Base-by-base conservation (phyloP, 2,797 vertebrate species). In the Percopsis omiscomaycus region DNA sequence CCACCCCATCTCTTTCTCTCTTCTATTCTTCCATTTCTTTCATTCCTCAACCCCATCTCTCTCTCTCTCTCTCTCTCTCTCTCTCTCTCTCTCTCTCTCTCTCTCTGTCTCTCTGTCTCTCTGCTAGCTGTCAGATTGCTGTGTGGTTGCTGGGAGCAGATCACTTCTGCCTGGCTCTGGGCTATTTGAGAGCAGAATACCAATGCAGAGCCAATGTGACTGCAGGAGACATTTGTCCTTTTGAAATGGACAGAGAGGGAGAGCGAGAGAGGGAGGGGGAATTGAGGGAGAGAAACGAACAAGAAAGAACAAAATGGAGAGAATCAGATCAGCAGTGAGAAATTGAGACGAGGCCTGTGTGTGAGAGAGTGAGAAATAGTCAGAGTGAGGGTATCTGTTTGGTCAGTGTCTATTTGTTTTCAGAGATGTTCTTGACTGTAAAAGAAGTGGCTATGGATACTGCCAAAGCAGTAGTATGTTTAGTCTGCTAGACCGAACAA, bases 201-300 rank as follows among this genome's bases (percentile, higher is more conserved):
- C 83, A 90, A 89, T 92, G 83, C 44, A 45, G 72, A 46, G 73
- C 77, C 80, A 81, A 73, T 73, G 73, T 88, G 88, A 84, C 89
- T 88, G 87, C 77, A 76, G 87, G 90, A 90, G 83, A 78, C 82
- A 73, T 83, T 89, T 91, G 89, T 91, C 84, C 88, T 89, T 90
- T 90, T 82, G 66, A 89, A 86, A 87, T 64, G 50, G 61, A 82
- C 78, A 61, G 71, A 69, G 61, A 44, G 54, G 68, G 57, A 59
- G 45, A 46, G 58, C 71, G 68, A 52, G 52, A 45, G 22, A 22
- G 66, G 59, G 66, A 66, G 56, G n/a, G 64, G 59, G 52, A 54
- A 37, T 8, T 37, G 66, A 64, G 32, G 64, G 3, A 6, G 57
- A 73, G 48, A 16, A 64, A 51, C 27, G 37, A 37, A 42, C 37